Conservation (phyloP, 1,140 invertebrate genomes). For the Lepidotrigona ventralis region DNA sequence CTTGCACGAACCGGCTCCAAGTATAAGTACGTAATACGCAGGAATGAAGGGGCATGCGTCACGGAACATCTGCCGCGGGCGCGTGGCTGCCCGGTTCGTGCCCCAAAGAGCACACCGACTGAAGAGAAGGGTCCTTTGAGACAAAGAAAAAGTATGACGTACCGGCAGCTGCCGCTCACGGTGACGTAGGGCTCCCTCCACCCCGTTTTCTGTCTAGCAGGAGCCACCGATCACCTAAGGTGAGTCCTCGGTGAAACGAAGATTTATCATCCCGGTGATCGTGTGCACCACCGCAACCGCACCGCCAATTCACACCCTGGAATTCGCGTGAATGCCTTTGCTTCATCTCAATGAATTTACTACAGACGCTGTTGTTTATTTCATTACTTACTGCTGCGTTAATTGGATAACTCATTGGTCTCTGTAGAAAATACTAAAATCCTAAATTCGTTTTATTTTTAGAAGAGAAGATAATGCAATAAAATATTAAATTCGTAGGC, state of each 20-base stretch:
- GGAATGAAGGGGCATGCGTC: constrained; percentile 72
- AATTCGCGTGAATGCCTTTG: too few species aligned
- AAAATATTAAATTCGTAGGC: too few species aligned
- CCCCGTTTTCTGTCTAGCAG: constrained; percentile 43
- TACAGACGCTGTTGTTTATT: too few species aligned
- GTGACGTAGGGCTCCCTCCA: constrained; percentile 73
- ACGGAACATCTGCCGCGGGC: constrained; percentile 78
- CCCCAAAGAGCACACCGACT: constrained; percentile 65
- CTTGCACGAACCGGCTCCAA: constrained; percentile 55
- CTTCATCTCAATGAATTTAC: too few species aligned
- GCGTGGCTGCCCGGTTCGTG: constrained; percentile 69
- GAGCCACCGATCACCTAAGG: constrained; percentile 64
- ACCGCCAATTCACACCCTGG: constrained; percentile 38
- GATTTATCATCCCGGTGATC: constrained; percentile 67
- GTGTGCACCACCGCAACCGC: constrained; percentile 30
- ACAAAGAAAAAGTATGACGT: constrained; percentile 80
- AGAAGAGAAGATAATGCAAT: too few species aligned
- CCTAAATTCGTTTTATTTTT: too few species aligned
- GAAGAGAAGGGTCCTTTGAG: constrained; percentile 77
- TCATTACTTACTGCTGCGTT: too few species aligned
- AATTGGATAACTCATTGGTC: too few species aligned
- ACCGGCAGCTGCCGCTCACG: constrained; percentile 74
- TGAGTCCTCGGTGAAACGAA: constrained; percentile 59
- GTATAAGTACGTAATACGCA: constrained; percentile 71
- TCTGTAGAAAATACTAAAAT: too few species aligned